Base-by-base conservation (phyloP, 2,888 invertebrate species). In the Eupithecia pulchellata region DNA sequence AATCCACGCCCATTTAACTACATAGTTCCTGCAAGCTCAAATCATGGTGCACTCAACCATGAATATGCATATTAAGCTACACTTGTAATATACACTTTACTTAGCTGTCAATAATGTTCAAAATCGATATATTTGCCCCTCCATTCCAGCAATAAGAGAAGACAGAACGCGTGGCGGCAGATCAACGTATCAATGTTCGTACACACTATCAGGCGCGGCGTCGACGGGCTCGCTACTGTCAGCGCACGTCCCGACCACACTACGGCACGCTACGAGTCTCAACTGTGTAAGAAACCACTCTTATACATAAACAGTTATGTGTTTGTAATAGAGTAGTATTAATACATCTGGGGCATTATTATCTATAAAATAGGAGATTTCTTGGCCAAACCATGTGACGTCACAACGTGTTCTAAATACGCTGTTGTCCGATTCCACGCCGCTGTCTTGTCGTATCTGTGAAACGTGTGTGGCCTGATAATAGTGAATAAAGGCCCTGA, bases 171-270 rank as follows among this genome's bases (percentile, higher is more conserved):
- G 99, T 64, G 99, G 99, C 69, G 99, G 99, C 0, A 96, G 99
- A 60, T 99, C 99, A 71, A 99, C 99, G 29, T 99, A 99, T 90
- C 98, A 98, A 88, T 98, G 98, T 86, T 98, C 98, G 66, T 98
- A 98, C 88, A 97, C 98, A 25, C 91, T 98, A 77, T 98, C 98
- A 36, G 96, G 95, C 79, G 95, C 95, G 61, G 96, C 96, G 80
- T 95, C 95, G 73, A 94, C 94, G 0, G 94, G 94, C 75, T 94
- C 94, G 36, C 81, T 94, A 72, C 86, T 94, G 17, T 87, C 93
- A 0, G 90, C 94, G 73, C 93, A 93, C 78, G 89, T 87, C 74
- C 90, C 91, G 17, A 81, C 92, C 63, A 89, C 93, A 66, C 84
- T 94, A 34, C 86, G 94, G 0, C 94, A 94, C 83, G 94, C 94